phyloP scores from a whole-genome alignment of 2,113 vertebrate species.

The Corynorhinus townsendii region DNA sequence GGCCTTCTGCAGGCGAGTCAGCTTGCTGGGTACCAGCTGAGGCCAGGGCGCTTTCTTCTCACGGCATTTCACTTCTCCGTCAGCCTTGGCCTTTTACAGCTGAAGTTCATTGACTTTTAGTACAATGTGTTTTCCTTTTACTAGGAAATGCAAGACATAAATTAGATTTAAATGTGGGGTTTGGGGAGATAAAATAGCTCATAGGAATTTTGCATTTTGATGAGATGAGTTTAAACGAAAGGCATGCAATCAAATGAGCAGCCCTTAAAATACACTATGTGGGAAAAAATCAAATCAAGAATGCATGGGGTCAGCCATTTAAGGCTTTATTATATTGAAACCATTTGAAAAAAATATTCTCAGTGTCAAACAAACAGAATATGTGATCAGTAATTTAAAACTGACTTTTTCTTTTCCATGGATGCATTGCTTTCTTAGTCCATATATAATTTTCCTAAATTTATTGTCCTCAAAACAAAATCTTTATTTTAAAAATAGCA shows the following conservation, averaged over 20 bases:
- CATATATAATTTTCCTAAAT: neutral
- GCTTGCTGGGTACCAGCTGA: neutral
- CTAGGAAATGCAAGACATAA: slow-evolving; percentile 42
- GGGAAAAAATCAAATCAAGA: slow-evolving; percentile 67
- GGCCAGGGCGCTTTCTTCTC: neutral
- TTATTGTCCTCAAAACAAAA: neutral
- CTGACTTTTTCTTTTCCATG: neutral
- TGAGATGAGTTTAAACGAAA: slow-evolving; percentile 70
- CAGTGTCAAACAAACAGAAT: slow-evolving; percentile 54
- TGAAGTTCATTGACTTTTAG: slow-evolving; percentile 42
- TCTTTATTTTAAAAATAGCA: neutral
- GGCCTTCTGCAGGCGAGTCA: no score
- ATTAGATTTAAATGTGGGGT: slow-evolving; percentile 43
- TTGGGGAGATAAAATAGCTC: slow-evolving; percentile 53
- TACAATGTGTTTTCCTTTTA: slow-evolving; percentile 60
- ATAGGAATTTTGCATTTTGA: slow-evolving; percentile 69
- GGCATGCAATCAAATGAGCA: slow-evolving; percentile 65
- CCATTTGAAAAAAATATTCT: slow-evolving; percentile 51
- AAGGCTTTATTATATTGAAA: slow-evolving; percentile 56
- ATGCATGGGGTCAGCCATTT: slow-evolving; percentile 53
- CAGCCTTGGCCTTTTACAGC: neutral
- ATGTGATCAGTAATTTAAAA: slow-evolving; percentile 40
- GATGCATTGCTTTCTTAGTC: neutral
- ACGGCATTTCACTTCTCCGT: neutral
- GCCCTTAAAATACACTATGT: slow-evolving; percentile 60